A percentile compares a stretch with the other conserved stretches of the same genome.
Conservation (phyloP, 2,888 invertebrate genomes). For the Nemotelus pantherinus region DNA sequence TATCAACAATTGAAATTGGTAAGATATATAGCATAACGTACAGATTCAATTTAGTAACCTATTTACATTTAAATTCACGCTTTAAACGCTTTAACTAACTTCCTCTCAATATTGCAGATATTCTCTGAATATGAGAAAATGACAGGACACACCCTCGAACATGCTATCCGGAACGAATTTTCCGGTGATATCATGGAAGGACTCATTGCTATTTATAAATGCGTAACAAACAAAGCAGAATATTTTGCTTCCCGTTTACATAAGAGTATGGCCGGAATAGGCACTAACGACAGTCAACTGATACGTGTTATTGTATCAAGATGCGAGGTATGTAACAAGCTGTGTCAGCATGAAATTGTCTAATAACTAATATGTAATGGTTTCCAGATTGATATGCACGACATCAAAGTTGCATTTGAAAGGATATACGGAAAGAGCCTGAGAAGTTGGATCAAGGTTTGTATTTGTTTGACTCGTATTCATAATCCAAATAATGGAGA, state of each 20-base stretch:
- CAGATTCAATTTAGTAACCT: no score
- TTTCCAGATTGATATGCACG: conserved; percentile 77
- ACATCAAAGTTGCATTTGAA: conserved; percentile 83
- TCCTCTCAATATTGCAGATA: conserved; percentile 54
- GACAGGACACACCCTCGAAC: conserved; percentile 82
- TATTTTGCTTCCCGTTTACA: conserved; percentile 89
- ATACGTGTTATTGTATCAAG: conserved; percentile 87
- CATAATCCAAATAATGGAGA: no score
- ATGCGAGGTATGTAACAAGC: conserved; percentile 67
- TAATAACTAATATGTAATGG: background rate
- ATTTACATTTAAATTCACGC: no score
- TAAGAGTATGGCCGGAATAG: conserved; percentile 88
- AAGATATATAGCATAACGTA: conserved; percentile 45
- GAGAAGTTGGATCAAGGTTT: conserved; percentile 82
- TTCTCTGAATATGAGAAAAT: conserved; percentile 68
- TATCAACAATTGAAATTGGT: conserved; percentile 69
- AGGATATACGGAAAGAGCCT: conserved; percentile 78
- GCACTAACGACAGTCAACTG: conserved; percentile 86
- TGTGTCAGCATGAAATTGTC: background rate
- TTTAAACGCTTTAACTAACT: no score
- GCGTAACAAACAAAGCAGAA: conserved; percentile 79
- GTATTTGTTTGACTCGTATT: background rate
- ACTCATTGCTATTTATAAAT: conserved; percentile 81
- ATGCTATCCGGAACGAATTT: conserved; percentile 84
- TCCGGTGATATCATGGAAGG: conserved; percentile 84